Base-by-base conservation (phyloP, 1,140 invertebrate species). In the Maniola jurtina region DNA sequence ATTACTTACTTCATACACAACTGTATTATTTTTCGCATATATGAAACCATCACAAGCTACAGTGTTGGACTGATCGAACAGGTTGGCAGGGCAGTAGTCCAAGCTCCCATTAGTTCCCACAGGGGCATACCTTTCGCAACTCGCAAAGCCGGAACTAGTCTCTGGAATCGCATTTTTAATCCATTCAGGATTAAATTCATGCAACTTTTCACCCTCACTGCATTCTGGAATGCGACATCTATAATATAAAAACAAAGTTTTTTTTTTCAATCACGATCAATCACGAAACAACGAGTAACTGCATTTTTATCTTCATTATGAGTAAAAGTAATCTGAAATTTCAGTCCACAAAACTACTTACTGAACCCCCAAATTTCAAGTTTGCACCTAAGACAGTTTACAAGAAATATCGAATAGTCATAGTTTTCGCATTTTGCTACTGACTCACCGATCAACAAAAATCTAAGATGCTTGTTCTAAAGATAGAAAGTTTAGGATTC, bases 221-320 rank as follows among this genome's bases (percentile, higher is more conserved):
- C 89, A 91, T 75, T 91, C 86, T 2, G 81, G 74, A 6, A 91
- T 74, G 7, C 60, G 71, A 66, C 90, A 91, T 77, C 90, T 91
- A 81, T 82, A 4, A 8, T 55, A 13, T 13, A 25, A 25, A 25
- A 25, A 25, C 25, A 25, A 25, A 25, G 25, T 25, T 25, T 25
- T 1, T 25, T 25, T 25, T 2, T 25, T 25, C n/a, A n/a, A 25
- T 25, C 1, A 25, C 25, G 1, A 25, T 25, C 25, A 25, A 25
- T 25, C 25, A 25, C 25, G 25, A 25, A 25, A 25, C 25, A 25
- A 25, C 25, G n/a, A n/a, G n/a, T 25, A 25, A 25, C 25, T 1
- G 25, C 25, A 25, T 25, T 25, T 25, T 25, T 25, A 25, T 25
- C 25, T 25, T 25, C 25, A 25, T 25, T 25, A 25, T 25, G 25